These are phyloP conservation scores for Psettodes erumei DNA, from an alignment of 2,113 vertebrate species.

Conservation along the genomic window DNA sequence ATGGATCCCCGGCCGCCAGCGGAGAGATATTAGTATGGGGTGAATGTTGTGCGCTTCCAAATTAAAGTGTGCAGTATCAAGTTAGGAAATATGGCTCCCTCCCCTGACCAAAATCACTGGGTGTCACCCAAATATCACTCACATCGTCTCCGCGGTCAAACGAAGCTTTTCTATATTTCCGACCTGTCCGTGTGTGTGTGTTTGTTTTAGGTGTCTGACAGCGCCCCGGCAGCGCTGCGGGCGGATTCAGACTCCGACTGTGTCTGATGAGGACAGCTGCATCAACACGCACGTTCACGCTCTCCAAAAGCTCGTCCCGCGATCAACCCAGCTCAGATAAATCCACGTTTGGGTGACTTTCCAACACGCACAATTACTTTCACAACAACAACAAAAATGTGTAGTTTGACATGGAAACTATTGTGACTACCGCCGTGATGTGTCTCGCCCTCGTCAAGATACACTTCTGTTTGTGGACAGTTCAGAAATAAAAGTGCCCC, in stretches of 20 bases:
- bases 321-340: not conserved
- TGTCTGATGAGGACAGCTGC: constrained; percentile 55
- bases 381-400: not conserved
- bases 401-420: not conserved
- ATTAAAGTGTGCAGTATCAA: too few relatives aligned
- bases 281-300: constrained; percentile 57
- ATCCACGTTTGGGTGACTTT: not conserved
- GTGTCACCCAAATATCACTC: too few relatives aligned
- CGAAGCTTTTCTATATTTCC: not conserved
- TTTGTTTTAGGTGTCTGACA: constrained; percentile 47
- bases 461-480: not conserved
- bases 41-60: too few relatives aligned
- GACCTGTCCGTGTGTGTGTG: constrained; percentile 26
- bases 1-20: too few relatives aligned
- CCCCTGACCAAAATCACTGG: too few relatives aligned
- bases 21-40: too few relatives aligned
- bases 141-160: not conserved
- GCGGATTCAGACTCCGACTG: constrained; percentile 15
- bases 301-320: not conserved
- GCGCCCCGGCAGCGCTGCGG: constrained; percentile 31
- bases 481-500: constrained; percentile 7
- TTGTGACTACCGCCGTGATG: not conserved
- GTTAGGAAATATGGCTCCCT: too few relatives aligned
- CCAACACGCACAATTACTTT: not conserved
- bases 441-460: not conserved